Evolutionary conservation across 2,113 vertebrate genomes (phyloP), one percentile per base, ranked within the genome.

Genomic region (Leucopsar rothschildi): DNA sequence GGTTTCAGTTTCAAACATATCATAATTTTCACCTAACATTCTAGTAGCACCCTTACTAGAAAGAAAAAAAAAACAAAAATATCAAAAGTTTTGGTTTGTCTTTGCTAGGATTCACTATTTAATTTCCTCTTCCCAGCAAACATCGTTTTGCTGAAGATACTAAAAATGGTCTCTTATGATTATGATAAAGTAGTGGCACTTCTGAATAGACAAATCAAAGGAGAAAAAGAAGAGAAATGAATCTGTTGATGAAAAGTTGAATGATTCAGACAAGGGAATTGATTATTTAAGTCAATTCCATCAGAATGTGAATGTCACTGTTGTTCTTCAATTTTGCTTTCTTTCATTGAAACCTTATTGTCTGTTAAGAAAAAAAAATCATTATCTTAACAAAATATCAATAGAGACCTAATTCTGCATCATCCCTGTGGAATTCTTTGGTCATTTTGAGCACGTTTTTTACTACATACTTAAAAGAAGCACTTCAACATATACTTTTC

Each of bases 161-260:
- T 82, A 92, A 94, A 97, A 97, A 89, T 33, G 23, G 24, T 91
- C 68, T 87, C 33, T 87, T 95, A 53, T 44, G 78, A 90, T 94
- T 92, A 91, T 73, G 85, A 95, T 86, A 88, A 94, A 93, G 45
- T 66, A 86, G 45, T 76, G 17, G 55, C 64, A 95, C 22, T 93
- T 86, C 68, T 93, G 86, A 95, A 96, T 92, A 97, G 92, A 90
- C 92, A 93, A 96, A 96, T 97, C 95, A 96, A 95, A 64, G 21
- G 23, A 17, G 60, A 92, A 90, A 90, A 75, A 78, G 25, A 88
- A 78, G 40, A 79, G 2, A 90, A 86, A 94, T 82, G 27, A 86
- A 77, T 91, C 81, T 95, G 71, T 85, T 91, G 82, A 93, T 95
- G 84, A 94, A 93, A 92, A 95, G 68, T 68, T 70, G 76, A 95